Conservation (phyloP, 1,140 invertebrate genomes). For the Elymnias hypermnestra region DNA sequence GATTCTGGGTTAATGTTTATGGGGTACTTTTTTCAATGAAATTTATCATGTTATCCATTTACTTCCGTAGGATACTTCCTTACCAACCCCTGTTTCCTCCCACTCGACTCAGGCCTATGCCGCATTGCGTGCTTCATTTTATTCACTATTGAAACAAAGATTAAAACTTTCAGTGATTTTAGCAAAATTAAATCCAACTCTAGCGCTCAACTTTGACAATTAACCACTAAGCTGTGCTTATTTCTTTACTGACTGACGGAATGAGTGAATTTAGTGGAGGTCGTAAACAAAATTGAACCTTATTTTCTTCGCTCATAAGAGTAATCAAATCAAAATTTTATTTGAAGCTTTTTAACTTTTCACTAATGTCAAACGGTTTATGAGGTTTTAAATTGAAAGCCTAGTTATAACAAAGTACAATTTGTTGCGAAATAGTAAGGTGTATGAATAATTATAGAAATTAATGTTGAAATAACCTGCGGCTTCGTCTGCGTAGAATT, state of each 20-base stretch:
- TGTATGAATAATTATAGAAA: no score
- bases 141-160: slow-evolving; percentile 22
- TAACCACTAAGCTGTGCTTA: slow-evolving; percentile 26
- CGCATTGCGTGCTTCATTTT: slow-evolving; percentile 33
- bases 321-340: slow-evolving; percentile 8
- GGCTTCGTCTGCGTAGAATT: no score
- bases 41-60: slow-evolving; percentile 13
- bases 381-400: slow-evolving; percentile 29
- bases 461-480: no score
- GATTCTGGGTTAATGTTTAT: slow-evolving; percentile 5
- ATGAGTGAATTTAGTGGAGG: slow-evolving; percentile 13
- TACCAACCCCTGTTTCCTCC: slow-evolving; percentile 22
- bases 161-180: slow-evolving; percentile 23
- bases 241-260: slow-evolving; percentile 25
- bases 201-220: slow-evolving; percentile 30
- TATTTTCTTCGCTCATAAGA: slow-evolving; percentile 11
- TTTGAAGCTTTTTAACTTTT: slow-evolving; percentile 2
- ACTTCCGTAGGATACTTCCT: slow-evolving; percentile 45
- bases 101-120: slow-evolving; percentile 19
- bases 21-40: slow-evolving; percentile 9
- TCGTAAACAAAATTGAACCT: slow-evolving; percentile 16
- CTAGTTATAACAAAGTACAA: no score
- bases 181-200: slow-evolving; percentile 22
- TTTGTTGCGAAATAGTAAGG: no score
- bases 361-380: slow-evolving; percentile 15